Evolutionary conservation across 2,888 invertebrate species (phyloP).

Genomic region (Argyresthia albistria): DNA sequence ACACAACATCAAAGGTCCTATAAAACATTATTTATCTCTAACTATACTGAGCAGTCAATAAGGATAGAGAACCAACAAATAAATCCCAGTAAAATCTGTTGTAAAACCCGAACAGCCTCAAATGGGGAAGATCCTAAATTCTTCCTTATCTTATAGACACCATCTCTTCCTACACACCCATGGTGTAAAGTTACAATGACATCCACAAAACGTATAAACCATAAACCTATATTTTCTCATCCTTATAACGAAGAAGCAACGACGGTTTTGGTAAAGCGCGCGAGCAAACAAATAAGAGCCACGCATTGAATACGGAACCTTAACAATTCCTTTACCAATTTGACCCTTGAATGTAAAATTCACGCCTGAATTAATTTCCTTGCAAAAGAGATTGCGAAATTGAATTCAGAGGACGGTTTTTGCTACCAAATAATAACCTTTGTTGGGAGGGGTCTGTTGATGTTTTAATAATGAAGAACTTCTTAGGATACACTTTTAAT

Average conservation of each 20-base stretch:
- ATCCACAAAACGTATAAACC: constrained; percentile 1
- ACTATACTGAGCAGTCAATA: constrained; percentile 9
- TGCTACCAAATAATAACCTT: constrained; percentile 14
- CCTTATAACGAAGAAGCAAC: not conserved
- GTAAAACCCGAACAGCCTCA: constrained; percentile 28
- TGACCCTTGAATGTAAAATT: constrained; percentile 37
- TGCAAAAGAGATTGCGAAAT: constrained; percentile 20
- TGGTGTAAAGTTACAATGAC: constrained; percentile 42
- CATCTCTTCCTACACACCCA: constrained; percentile 35
- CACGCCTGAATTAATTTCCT: constrained; percentile 50
- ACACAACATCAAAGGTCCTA: too few species aligned
- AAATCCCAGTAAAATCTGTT: constrained; percentile 28
- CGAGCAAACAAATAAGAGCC: not conserved
- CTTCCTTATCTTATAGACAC: constrained; percentile 46
- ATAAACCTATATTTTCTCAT: not conserved
- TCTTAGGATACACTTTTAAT: not conserved
- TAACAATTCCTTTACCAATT: constrained; percentile 28
- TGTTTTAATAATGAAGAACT: constrained; percentile 16
- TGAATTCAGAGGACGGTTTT: constrained; percentile 14
- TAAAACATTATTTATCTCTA: too few species aligned
- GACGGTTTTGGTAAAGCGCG: not conserved
- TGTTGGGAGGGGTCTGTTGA: constrained; percentile 12
- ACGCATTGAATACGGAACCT: constrained; percentile 24
- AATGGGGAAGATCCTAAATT: constrained; percentile 36
- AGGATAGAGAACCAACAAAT: constrained; percentile 22